phyloP scores from a whole-genome alignment of 2,888 invertebrate species.

The Seira sanloemensis region DNA sequence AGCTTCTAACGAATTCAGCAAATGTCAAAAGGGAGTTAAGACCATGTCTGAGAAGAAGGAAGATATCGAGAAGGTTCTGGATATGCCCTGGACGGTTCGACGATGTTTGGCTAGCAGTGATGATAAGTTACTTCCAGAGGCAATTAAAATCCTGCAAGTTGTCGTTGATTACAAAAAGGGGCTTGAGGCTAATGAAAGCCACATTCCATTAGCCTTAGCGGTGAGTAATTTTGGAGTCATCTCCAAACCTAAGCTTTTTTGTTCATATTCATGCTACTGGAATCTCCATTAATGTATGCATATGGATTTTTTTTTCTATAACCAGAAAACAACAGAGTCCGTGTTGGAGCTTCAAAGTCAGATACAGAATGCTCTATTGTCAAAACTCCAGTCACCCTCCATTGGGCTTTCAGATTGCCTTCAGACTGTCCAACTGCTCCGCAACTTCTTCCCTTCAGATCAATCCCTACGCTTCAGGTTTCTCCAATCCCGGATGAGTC shows the following conservation, averaged over 20 bases:
- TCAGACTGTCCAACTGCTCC: conserved; percentile 70
- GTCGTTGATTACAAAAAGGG: conserved; percentile 69
- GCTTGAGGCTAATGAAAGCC: conserved; percentile 45
- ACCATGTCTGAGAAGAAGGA: conserved; percentile 61
- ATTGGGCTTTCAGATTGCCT: conserved; percentile 72
- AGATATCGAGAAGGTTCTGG: conserved; percentile 59
- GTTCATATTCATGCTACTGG: too few relatives aligned
- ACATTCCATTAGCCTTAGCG: conserved; percentile 41
- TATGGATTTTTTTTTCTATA: conserved; percentile 20
- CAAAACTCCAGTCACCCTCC: conserved; percentile 69
- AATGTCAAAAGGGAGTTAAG: conserved; percentile 55
- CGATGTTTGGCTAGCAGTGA: conserved; percentile 66
- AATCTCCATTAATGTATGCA: too few relatives aligned
- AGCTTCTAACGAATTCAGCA: conserved; percentile 54
- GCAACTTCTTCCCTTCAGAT: conserved; percentile 72
- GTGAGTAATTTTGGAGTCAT: conserved; percentile 27
- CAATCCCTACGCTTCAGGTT: conserved; percentile 69
- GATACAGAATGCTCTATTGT: conserved; percentile 69
- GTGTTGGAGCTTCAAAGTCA: conserved; percentile 70
- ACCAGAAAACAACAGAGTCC: conserved; percentile 67
- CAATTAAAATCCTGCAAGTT: conserved; percentile 71
- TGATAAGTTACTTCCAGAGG: conserved; percentile 70
- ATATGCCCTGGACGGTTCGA: conserved; percentile 72
- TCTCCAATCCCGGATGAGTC: conserved; percentile 70
- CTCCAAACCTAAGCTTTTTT: too few relatives aligned